Percentiles rank a stretch among this genome's conserved stretches.
Conservation (phyloP, 2,113 vertebrate species). For the Hippopotamus amphibius region DNA sequence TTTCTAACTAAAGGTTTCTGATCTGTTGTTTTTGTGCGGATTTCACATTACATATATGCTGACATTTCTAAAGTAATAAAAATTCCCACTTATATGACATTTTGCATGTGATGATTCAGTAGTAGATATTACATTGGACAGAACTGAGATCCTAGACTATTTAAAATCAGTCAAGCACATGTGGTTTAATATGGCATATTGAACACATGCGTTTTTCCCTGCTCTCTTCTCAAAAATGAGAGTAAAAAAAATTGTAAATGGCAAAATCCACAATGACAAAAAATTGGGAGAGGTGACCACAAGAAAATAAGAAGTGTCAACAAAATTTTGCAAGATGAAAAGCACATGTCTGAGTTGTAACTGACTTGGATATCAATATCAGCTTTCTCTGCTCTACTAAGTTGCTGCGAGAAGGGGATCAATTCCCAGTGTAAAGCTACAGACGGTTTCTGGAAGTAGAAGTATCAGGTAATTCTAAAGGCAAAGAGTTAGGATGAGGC, state of each 20-base stretch:
- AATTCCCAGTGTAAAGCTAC: not conserved
- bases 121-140: not conserved
- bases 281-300: not conserved
- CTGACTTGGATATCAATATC: not conserved
- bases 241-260: not conserved
- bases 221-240: not conserved
- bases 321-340: not conserved
- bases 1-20: not conserved
- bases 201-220: conserved; percentile 12
- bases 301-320: not conserved
- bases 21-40: conserved; percentile 33
- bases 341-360: not conserved
- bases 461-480: not conserved
- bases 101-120: conserved; percentile 28
- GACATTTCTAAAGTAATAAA: conserved; percentile 51
- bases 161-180: conserved; percentile 2
- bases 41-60: conserved; percentile 23
- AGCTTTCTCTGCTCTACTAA: not conserved
- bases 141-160: not conserved
- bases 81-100: not conserved
- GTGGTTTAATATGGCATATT: not conserved
- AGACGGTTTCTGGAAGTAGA: not conserved
- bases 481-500: not conserved
- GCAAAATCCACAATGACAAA: not conserved
- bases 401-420: not conserved